Conservation (phyloP, 2,113 vertebrate species). For the Diadophis punctatus region DNA sequence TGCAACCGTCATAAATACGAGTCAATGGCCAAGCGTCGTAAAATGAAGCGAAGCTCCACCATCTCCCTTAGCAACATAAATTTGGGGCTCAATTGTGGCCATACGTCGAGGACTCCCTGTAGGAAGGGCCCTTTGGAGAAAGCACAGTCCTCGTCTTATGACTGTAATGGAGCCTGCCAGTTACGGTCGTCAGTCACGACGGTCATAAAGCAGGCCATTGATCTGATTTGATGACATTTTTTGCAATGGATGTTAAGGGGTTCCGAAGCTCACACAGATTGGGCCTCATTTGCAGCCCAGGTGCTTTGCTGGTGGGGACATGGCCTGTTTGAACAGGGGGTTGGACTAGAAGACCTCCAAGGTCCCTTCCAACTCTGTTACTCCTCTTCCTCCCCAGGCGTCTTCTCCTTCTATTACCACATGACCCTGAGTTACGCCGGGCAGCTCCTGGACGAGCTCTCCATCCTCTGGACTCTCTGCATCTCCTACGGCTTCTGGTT, state of each 20-base stretch:
- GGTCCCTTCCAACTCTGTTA: neutral
- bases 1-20: neutral
- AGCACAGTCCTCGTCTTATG: neutral
- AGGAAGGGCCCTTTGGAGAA: neutral
- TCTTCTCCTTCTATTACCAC: slow-evolving; percentile 92
- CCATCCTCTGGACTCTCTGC: slow-evolving; percentile 89
- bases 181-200: neutral
- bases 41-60: neutral
- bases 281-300: no score
- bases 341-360: neutral
- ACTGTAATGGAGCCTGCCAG: neutral
- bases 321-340: neutral
- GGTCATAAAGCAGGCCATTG: neutral
- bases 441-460: slow-evolving; percentile 90
- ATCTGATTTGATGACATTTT: neutral
- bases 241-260: no score
- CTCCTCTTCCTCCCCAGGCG: slow-evolving; percentile 60
- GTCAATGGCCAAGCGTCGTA: neutral
- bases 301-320: no score
- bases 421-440: slow-evolving; percentile 93
- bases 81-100: no score
- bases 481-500: slow-evolving; percentile 83
- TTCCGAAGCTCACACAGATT: no score
- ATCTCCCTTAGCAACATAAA: neutral
- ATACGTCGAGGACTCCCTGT: neutral